Conservation (phyloP, 2,888 invertebrate species). For the Agapostemon virescens region DNA sequence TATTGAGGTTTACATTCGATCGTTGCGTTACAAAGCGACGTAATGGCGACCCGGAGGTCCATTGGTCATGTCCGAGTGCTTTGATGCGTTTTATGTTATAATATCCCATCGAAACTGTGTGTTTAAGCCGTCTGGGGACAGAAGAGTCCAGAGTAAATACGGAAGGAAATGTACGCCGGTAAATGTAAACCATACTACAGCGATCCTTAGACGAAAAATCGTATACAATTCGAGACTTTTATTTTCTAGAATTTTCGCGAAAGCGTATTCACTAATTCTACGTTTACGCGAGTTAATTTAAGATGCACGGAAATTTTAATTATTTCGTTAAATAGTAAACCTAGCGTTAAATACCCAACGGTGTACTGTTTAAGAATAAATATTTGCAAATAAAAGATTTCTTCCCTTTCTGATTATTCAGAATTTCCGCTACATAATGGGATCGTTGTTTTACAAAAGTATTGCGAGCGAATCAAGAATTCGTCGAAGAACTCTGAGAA, state of each 20-base stretch:
- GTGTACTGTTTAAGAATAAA: background rate
- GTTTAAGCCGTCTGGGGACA: background rate
- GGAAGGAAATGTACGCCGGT: no score
- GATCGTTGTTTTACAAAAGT: background rate
- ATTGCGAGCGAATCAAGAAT: background rate
- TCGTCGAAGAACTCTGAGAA: background rate
- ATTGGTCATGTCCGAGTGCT: background rate
- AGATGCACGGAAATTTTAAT: no score
- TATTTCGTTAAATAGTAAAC: no score
- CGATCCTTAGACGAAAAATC: background rate
- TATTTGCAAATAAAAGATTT: background rate
- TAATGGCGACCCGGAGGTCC: background rate
- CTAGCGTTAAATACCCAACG: background rate
- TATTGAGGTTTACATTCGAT: constrained; percentile 1
- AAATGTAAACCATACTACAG: no score
- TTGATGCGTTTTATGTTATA: background rate
- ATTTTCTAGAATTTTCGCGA: no score
- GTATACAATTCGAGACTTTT: no score
- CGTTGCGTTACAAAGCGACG: background rate
- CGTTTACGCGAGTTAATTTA: no score
- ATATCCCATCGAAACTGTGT: background rate
- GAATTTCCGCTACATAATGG: background rate
- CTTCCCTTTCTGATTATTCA: background rate
- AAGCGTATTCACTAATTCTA: no score
- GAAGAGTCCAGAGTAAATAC: background rate